These are phyloP conservation scores for Pseudomyrmex sp. DNA, from an alignment of 1,140 invertebrate genomes.

Conservation along the genomic window DNA sequence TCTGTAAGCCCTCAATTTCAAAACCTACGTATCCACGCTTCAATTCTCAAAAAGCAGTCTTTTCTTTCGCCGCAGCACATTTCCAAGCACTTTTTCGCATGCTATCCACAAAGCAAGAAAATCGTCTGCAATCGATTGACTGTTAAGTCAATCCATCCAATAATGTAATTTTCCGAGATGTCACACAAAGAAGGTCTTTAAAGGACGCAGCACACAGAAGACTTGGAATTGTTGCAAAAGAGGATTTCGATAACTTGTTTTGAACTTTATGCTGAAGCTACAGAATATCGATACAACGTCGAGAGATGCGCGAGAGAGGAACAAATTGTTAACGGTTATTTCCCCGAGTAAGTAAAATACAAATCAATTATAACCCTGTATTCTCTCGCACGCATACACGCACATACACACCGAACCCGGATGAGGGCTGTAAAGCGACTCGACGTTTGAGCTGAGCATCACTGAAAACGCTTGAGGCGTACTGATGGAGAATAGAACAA, in stretches of 20 bases:
- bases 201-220: too few species aligned
- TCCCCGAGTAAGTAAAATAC: not conserved
- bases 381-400: too few species aligned
- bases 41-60: slow-evolving; percentile 35
- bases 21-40: not conserved
- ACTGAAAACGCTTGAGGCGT: slow-evolving; percentile 8
- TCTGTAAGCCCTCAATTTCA: not conserved
- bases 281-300: too few species aligned
- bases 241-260: too few species aligned
- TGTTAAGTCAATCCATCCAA: slow-evolving; percentile 22
- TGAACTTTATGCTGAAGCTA: too few species aligned
- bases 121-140: slow-evolving; percentile 30
- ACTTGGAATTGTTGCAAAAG: not conserved
- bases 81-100: not conserved
- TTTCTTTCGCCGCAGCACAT: not conserved
- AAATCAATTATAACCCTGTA: not conserved
- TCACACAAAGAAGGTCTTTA: not conserved
- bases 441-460: slow-evolving; percentile 17
- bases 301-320: too few species aligned
- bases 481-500: slow-evolving; percentile 36
- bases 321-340: not conserved
- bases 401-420: not conserved
- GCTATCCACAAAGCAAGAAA: slow-evolving; percentile 5
- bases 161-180: slow-evolving; percentile 13
- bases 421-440: slow-evolving; percentile 8